Evolutionary conservation across 2,888 invertebrate genomes (phyloP).

Genomic region (Netelia inedita): DNA sequence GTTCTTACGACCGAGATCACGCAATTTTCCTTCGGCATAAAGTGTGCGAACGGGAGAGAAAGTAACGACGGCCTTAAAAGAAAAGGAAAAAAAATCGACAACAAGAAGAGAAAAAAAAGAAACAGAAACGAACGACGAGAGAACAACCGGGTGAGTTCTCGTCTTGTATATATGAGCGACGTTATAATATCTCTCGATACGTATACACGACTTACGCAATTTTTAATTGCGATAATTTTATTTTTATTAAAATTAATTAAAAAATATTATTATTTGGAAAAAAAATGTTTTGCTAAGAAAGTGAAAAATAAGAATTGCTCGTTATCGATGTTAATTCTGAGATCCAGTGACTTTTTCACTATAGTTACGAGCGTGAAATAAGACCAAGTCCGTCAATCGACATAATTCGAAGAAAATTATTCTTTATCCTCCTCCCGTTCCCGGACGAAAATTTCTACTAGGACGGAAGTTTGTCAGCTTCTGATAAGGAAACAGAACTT

Average conservation of each 20-base stretch:
- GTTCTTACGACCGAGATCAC: slow-evolving; percentile 51
- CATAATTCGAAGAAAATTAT: slow-evolving; percentile 44
- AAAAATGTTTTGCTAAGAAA: slow-evolving; percentile 5
- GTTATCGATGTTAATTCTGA: background rate
- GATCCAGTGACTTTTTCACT: background rate
- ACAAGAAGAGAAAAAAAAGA: background rate
- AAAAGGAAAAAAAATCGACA: background rate
- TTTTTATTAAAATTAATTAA: background rate
- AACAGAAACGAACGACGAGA: slow-evolving; percentile 11
- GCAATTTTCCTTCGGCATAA: slow-evolving; percentile 60
- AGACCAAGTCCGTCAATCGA: slow-evolving; percentile 12
- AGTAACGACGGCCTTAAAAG: slow-evolving; percentile 61
- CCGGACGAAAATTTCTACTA: slow-evolving; percentile 2
- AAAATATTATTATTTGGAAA: background rate
- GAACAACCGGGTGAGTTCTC: slow-evolving; percentile 39
- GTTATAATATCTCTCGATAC: slow-evolving; percentile 62
- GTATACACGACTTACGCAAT: background rate
- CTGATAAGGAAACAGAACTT: slow-evolving; percentile 60
- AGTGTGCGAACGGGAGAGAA: slow-evolving; percentile 64
- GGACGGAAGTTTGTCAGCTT: slow-evolving; percentile 27
- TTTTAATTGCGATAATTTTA: slow-evolving; percentile 43
- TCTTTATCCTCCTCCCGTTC: slow-evolving; percentile 24
- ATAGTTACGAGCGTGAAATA: background rate
- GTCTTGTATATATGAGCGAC: slow-evolving; percentile 19
- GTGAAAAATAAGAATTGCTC: background rate